phyloP scores from a whole-genome alignment of 2,113 vertebrate genomes.

The Trematocara stigmaticum region DNA sequence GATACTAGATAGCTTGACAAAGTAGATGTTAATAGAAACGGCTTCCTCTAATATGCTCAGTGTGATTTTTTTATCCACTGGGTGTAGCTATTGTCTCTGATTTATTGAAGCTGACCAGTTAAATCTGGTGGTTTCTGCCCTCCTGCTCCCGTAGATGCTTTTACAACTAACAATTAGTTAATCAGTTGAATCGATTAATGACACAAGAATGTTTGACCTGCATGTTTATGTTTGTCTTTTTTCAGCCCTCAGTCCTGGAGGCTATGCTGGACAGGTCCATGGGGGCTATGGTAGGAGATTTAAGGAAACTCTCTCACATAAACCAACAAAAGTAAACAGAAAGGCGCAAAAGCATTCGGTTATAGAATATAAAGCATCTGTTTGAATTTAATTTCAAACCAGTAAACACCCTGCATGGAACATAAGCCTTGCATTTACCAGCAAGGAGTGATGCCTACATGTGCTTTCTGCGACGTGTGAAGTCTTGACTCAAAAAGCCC shows the following conservation, averaged over 20 bases:
- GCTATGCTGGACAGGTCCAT: constrained; percentile 45
- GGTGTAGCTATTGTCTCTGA: constrained; percentile 43
- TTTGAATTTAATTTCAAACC: background rate
- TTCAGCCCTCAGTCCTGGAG: constrained; percentile 53
- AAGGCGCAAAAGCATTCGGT: accelerated
- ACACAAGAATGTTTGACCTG: background rate
- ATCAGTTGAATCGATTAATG: background rate
- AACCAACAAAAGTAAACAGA: background rate
- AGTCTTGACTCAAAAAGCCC: background rate
- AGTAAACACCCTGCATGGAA: background rate
- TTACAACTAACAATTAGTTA: background rate
- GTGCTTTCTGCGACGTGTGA: background rate
- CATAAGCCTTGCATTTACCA: background rate
- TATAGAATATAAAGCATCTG: background rate
- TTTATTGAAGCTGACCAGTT: constrained; percentile 12
- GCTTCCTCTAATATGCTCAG: background rate
- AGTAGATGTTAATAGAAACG: background rate
- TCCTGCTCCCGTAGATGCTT: constrained; percentile 30
- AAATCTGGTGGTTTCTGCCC: constrained; percentile 1
- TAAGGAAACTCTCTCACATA: background rate
- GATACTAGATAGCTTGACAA: background rate
- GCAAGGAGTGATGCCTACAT: background rate
- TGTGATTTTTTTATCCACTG: constrained; percentile 13
- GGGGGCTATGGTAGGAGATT: constrained; percentile 61
- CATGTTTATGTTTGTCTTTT: background rate